Base-by-base conservation (phyloP, 2,797 vertebrate genomes). In the Pantherophis vulpinus region DNA sequence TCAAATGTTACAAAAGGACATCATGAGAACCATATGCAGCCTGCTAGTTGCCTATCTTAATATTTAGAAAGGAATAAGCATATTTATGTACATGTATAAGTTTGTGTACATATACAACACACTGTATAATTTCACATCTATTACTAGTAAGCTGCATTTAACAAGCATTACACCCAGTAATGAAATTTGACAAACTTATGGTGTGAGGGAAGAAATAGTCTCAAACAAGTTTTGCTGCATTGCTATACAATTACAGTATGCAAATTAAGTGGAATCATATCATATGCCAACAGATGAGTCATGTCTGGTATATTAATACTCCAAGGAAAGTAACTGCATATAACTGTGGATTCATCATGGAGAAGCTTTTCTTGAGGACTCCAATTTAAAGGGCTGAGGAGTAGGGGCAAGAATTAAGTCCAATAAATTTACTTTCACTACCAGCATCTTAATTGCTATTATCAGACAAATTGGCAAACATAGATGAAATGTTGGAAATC, bases 121-220 rank as follows among this genome's bases (percentile, higher is more conserved):
- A 89, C 70, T 91, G 47, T 93, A 93, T 93, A 93, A 93, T 93
- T 93, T 93, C 90, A 96, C 94, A 92, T 92, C 94, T 96, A 96
- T 94, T 95, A 96, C 94, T 95, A 95, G 96, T 93, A 94, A 96
- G 95, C 95, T 96, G 96, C 96, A 97, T 96, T 97, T 96, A 97
- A 97, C 93, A 94, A 96, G 96, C 95, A 96, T 96, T 86, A 95
- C 94, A 0, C 0, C 93, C 96, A 97, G 96, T 93, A 91, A 95
- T 95, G 90, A 96, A 97, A 96, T 0, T 6, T 95, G 96, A 90
- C 87, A 94, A 91, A 94, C 94, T 2, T 79, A 91, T 97, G 95
- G 93, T 60, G 90, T 16, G 88, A 95, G 92, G 56, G 86, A 86
- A 91, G 93, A 91, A 89, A 93, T 93, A 70, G 95, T 94, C 90